A percentile compares a stretch with the other conserved stretches of the same genome.
Conservation (phyloP, 2,797 vertebrate genomes). For the Coregonus sp. region DNA sequence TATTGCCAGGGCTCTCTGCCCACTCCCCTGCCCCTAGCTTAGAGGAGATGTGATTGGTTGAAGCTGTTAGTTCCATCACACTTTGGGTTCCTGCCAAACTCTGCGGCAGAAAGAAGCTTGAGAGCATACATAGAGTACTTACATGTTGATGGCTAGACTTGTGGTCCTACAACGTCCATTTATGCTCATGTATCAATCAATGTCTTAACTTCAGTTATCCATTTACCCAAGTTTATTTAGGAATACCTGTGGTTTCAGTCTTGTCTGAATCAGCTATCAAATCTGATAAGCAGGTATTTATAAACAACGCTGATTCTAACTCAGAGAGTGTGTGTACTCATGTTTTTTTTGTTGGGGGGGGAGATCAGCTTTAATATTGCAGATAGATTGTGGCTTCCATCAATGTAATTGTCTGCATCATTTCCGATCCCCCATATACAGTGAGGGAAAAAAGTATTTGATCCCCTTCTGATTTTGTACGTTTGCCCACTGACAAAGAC, state of each 20-base stretch:
- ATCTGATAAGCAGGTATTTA: background rate
- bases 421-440: no score
- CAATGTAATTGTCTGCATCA: no score
- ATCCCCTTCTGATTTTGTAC: no score
- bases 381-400: no score
- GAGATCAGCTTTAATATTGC: no score
- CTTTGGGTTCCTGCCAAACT: background rate
- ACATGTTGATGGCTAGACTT: background rate
- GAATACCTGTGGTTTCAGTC: background rate
- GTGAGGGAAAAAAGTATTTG: no score
- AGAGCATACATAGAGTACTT: background rate
- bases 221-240: background rate
- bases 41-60: constrained; percentile 1
- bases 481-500: no score
- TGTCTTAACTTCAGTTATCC: background rate
- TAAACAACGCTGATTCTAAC: background rate
- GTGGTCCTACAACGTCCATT: background rate
- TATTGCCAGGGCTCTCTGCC: background rate
- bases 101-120: background rate
- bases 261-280: background rate
- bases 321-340: no score
- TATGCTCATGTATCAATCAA: background rate
- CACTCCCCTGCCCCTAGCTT: background rate
- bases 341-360: no score
- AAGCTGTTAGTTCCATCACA: background rate